Conservation (phyloP, 2,888 invertebrate genomes). For the Polymixis lichenea region DNA sequence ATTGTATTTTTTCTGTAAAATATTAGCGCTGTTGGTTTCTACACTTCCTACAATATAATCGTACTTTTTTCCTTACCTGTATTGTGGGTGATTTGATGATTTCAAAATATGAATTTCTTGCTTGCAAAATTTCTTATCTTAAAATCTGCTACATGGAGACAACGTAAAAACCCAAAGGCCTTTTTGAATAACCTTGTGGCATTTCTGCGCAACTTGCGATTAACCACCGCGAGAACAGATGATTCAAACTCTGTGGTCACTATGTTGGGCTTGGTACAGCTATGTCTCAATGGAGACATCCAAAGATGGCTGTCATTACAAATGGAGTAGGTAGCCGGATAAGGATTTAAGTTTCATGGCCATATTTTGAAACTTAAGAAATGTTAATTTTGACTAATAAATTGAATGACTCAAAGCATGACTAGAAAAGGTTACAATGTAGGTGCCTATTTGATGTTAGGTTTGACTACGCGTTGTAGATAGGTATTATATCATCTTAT, state of each 20-base stretch:
- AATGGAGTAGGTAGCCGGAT: constrained; percentile 33
- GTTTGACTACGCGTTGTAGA: constrained; percentile 4
- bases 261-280: constrained; percentile 8
- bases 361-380: constrained; percentile 39
- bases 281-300: constrained; percentile 21
- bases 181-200: background rate
- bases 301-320: constrained; percentile 10
- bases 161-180: constrained; percentile 23
- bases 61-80: background rate
- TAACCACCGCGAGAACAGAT: background rate
- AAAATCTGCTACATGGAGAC: background rate
- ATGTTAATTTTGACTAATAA: constrained; percentile 24
- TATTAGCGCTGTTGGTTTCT: background rate
- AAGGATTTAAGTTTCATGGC: constrained; percentile 40
- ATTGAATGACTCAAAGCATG: constrained; percentile 16
- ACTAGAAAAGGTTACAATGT: constrained; percentile 16
- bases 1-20: background rate
- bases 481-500: background rate
- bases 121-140: background rate
- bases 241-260: constrained; percentile 9
- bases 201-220: constrained; percentile 6
- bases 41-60: constrained; percentile 8
- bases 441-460: constrained; percentile 6
- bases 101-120: constrained; percentile 7
- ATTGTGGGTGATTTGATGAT: background rate